These are phyloP conservation scores for Octopus sinensis DNA, from an alignment of 1,140 invertebrate species.

Conservation along the genomic window DNA sequence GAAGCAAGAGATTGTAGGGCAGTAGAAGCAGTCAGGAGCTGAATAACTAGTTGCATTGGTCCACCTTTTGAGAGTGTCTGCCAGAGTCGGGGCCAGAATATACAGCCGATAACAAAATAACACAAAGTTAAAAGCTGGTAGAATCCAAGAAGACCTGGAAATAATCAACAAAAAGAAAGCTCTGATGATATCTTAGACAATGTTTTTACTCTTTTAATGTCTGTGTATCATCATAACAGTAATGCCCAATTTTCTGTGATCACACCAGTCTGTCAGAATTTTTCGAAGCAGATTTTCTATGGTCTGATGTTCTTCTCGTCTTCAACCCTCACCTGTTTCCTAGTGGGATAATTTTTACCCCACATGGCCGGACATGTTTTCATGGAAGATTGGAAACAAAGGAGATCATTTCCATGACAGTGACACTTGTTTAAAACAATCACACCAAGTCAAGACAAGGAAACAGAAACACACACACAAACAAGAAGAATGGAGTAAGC, in stretches of 20 bases:
- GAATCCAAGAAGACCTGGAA: slow-evolving; percentile 48
- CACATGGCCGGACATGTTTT: too few relatives aligned
- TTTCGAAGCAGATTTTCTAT: too few relatives aligned
- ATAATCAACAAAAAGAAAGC: slow-evolving; percentile 4
- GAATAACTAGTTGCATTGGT: slow-evolving; percentile 53
- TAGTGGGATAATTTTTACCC: too few relatives aligned
- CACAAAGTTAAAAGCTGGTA: slow-evolving; percentile 49
- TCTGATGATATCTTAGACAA: background rate
- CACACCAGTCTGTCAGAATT: background rate
- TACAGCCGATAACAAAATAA: slow-evolving; percentile 52
- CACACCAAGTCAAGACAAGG: too few relatives aligned
- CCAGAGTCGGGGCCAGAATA: slow-evolving; percentile 45
- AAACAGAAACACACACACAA: too few relatives aligned
- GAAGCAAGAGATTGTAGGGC: slow-evolving; percentile 42
- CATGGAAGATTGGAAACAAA: too few relatives aligned
- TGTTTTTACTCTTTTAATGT: background rate
- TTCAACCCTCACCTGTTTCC: too few relatives aligned
- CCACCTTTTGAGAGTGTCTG: slow-evolving; percentile 48
- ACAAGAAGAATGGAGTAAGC: too few relatives aligned
- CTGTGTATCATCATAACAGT: background rate
- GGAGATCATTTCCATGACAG: too few relatives aligned
- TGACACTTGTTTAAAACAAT: too few relatives aligned
- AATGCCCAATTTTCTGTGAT: background rate
- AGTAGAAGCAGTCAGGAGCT: slow-evolving; percentile 43
- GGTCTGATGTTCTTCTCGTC: too few relatives aligned